A percentile compares a stretch with the other conserved stretches of the same genome.
phyloP scores from a whole-genome alignment of 2,888 invertebrate species.

The Tribolium freemani region DNA sequence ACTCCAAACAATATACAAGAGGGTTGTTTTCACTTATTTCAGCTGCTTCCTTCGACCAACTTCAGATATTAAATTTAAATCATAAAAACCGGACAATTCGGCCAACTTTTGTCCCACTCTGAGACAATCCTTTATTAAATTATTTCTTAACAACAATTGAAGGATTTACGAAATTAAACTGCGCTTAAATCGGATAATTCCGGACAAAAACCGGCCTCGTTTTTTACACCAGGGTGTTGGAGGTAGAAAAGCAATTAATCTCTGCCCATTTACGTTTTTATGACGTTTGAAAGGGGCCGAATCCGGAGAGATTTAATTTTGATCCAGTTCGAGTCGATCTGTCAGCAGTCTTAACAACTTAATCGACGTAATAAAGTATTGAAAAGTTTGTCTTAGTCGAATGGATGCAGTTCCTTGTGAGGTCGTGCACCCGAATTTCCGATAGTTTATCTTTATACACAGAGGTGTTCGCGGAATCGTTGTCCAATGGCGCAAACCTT shows the following conservation, averaged over 20 bases:
- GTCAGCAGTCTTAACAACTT: background rate
- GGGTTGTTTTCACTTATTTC: constrained; percentile 11
- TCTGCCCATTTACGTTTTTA: background rate
- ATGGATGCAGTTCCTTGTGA: constrained; percentile 17
- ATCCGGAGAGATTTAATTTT: background rate
- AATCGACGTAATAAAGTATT: constrained; percentile 3
- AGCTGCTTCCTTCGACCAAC: constrained; percentile 5
- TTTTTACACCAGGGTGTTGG: background rate
- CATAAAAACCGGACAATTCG: constrained; percentile 7
- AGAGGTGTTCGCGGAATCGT: constrained; percentile 42
- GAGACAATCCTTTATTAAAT: background rate
- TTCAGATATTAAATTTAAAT: constrained; percentile 16
- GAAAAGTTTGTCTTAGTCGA: constrained; percentile 5
- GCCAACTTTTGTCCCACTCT: background rate
- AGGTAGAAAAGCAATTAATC: background rate
- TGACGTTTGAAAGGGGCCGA: background rate
- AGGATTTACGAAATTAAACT: no score
- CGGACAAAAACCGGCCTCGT: background rate
- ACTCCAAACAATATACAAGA: constrained; percentile 9
- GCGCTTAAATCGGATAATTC: no score
- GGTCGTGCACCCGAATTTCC: constrained; percentile 21
- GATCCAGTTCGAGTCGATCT: background rate
- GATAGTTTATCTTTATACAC: constrained; percentile 37
- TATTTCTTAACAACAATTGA: no score
- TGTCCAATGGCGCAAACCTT: constrained; percentile 44